Evolutionary conservation across 2,797 vertebrate genomes (phyloP).

Genomic region (Silurus aristotelis): DNA sequence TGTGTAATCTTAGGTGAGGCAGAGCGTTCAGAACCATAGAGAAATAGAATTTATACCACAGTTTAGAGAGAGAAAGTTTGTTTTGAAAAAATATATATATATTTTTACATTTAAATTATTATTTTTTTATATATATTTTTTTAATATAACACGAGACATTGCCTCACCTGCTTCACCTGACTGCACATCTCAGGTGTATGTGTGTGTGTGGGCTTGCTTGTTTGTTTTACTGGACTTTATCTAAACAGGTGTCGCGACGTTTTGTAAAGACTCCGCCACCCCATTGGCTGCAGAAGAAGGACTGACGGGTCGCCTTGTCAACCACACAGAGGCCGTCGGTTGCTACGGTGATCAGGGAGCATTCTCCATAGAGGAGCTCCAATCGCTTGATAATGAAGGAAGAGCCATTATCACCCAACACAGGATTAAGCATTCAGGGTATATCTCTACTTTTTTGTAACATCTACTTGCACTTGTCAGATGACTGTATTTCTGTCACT

Average conservation of each 20-base stretch:
- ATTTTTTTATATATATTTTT: no score
- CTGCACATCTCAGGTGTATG: no score
- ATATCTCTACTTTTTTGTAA: neutral
- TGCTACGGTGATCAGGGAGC: slow-evolving; percentile 78
- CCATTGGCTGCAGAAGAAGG: slow-evolving; percentile 87
- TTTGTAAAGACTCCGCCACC: slow-evolving; percentile 78
- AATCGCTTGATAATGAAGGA: slow-evolving; percentile 85
- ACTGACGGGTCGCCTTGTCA: slow-evolving; percentile 80
- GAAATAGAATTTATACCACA: no score
- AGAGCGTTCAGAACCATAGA: no score
- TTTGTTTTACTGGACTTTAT: neutral
- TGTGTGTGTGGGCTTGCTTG: neutral
- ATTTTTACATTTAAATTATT: no score
- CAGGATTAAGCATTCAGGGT: slow-evolving; percentile 64
- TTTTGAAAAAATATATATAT: no score
- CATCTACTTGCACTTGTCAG: neutral
- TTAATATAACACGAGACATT: no score
- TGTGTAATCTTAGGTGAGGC: no score
- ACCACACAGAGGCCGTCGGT: slow-evolving; percentile 72
- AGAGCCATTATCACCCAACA: slow-evolving; percentile 86
- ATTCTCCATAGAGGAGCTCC: slow-evolving; percentile 81
- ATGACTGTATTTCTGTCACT: neutral
- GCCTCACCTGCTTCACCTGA: no score
- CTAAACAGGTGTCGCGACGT: slow-evolving; percentile 84
- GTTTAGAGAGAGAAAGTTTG: no score